These are phyloP conservation scores for Drosophila buzzatii DNA, from an alignment of 2,888 invertebrate genomes.

Conservation along the genomic window DNA sequence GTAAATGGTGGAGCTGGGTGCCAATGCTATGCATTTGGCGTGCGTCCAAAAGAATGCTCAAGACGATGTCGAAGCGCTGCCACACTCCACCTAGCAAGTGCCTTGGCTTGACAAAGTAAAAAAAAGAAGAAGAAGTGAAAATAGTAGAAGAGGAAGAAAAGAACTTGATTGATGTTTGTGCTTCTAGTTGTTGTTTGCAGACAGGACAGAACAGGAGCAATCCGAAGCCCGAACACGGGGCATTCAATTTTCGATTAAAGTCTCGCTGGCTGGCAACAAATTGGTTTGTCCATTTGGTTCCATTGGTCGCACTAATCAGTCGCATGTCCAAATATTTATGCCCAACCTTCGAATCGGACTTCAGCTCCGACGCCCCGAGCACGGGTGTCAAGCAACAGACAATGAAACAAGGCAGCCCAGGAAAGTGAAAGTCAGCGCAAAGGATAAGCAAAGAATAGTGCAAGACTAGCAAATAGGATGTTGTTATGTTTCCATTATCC, in stretches of 20 bases:
- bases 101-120: slow-evolving; percentile 26
- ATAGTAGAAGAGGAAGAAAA: slow-evolving; percentile 27
- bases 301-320: slow-evolving; percentile 66
- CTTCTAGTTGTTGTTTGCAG: slow-evolving; percentile 76
- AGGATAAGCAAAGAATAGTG: slow-evolving; percentile 39
- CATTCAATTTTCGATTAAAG: slow-evolving; percentile 79
- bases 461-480: slow-evolving; percentile 51
- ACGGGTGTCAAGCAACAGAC: slow-evolving; percentile 39
- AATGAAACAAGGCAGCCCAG: slow-evolving; percentile 17
- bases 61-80: slow-evolving; percentile 54
- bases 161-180: slow-evolving; percentile 79
- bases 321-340: slow-evolving; percentile 75
- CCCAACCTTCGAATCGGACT: slow-evolving; percentile 12
- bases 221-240: slow-evolving; percentile 44
- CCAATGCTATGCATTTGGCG: slow-evolving; percentile 51
- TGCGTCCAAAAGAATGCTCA: slow-evolving; percentile 70
- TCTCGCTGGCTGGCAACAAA: slow-evolving; percentile 57
- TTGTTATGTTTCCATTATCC: slow-evolving; percentile 36
- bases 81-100: slow-evolving; percentile 28
- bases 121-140: not conserved
- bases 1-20: slow-evolving; percentile 46
- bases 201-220: slow-evolving; percentile 38
- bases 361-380: not conserved
- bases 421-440: slow-evolving; percentile 62
- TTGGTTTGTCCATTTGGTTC: slow-evolving; percentile 54